Evolutionary conservation across 2,888 invertebrate genomes (phyloP).

Genomic region (Chorisops tibialis): DNA sequence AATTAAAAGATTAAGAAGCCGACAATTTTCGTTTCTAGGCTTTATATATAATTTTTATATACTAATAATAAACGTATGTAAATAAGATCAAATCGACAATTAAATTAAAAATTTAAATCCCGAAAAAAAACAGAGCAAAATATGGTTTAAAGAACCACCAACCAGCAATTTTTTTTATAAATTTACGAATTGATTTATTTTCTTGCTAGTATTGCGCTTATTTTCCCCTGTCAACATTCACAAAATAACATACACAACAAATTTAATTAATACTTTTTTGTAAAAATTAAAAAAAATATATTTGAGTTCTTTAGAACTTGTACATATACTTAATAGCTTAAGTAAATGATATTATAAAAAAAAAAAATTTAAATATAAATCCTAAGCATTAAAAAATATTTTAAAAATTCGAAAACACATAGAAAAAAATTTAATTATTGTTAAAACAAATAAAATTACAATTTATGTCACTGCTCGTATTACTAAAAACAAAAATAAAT

Average conservation of each 20-base stretch:
- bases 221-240: too few species aligned
- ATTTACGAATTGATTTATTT: conserved; percentile 10
- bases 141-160: conserved; percentile 9
- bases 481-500: too few species aligned
- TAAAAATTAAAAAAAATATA: conserved; percentile 19
- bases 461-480: too few species aligned
- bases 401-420: not conserved
- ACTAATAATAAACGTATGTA: too few species aligned
- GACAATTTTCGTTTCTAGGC: too few species aligned
- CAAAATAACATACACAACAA: conserved; percentile 5
- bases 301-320: conserved; percentile 38
- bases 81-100: too few species aligned
- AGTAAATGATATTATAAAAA: conserved; percentile 34
- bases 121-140: not conserved
- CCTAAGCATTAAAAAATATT: not conserved
- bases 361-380: not conserved
- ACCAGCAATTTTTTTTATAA: not conserved
- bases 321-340: conserved; percentile 52
- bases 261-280: conserved; percentile 11
- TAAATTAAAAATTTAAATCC: too few species aligned
- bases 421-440: not conserved
- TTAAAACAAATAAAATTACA: not conserved
- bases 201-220: conserved; percentile 7
- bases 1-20: conserved; percentile 49
- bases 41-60: too few species aligned